A percentile compares a stretch with the other conserved stretches of the same genome.
Conservation (phyloP, 2,113 vertebrate genomes). For the Propithecus coquereli region DNA sequence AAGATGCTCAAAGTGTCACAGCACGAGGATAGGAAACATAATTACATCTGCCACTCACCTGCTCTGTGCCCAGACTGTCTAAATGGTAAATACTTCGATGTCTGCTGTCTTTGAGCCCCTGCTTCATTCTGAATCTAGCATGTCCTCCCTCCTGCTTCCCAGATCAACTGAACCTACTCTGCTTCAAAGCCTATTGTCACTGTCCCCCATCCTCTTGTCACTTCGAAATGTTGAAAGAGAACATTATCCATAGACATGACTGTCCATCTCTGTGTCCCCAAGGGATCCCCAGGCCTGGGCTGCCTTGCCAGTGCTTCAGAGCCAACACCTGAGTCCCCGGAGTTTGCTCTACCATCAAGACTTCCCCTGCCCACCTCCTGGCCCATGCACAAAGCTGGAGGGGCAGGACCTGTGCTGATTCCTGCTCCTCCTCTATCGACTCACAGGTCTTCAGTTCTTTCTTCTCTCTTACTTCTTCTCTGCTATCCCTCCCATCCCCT, state of each 20-base stretch:
- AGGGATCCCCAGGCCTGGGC: background rate
- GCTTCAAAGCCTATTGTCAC: background rate
- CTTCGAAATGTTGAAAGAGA: background rate
- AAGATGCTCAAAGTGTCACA: background rate
- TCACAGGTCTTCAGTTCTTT: background rate
- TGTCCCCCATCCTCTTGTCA: background rate
- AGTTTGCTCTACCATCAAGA: background rate
- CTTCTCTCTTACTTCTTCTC: background rate
- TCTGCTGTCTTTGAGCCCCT: fast-evolving
- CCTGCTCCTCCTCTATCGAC: background rate
- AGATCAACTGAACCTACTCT: background rate
- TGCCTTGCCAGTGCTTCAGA: background rate
- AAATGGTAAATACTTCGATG: fast-evolving
- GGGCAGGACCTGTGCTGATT: background rate
- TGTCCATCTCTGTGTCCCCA: background rate
- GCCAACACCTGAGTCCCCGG: background rate
- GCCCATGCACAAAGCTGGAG: background rate
- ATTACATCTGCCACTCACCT: background rate
- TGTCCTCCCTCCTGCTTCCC: background rate
- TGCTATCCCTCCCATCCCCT: slow-evolving; percentile 13
- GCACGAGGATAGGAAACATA: background rate
- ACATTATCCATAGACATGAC: background rate
- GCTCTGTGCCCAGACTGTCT: background rate
- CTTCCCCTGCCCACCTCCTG: background rate
- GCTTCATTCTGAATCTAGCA: background rate